phyloP scores from a whole-genome alignment of 2,888 invertebrate species.

The Brachypterus glaber region DNA sequence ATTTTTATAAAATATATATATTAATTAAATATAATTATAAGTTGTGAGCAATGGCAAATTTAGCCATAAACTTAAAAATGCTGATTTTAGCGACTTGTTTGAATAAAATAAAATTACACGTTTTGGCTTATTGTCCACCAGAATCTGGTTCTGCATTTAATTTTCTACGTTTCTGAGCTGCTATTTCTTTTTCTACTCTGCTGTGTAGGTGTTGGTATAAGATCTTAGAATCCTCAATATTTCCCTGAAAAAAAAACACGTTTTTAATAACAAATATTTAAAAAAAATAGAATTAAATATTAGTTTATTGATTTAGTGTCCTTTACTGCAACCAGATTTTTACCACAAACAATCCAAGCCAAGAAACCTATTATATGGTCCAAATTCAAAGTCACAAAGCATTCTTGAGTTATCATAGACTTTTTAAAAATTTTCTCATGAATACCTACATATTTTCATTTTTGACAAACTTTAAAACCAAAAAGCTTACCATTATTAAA shows the following conservation, averaged over 20 bases:
- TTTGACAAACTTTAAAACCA: no score
- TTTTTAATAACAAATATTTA: neutral
- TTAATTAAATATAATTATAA: no score
- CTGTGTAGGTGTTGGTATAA: slow-evolving; percentile 53
- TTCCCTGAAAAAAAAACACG: slow-evolving; percentile 42
- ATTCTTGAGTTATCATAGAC: no score
- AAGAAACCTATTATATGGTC: no score
- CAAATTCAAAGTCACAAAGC: no score
- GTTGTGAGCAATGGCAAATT: no score
- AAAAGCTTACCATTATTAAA: slow-evolving; percentile 72
- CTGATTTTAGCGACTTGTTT: no score
- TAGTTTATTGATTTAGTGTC: neutral
- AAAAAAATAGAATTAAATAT: neutral
- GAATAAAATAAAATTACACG: no score
- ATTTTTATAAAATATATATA: slow-evolving; percentile 2
- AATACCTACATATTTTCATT: no score
- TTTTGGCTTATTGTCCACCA: slow-evolving; percentile 10
- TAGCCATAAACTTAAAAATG: no score
- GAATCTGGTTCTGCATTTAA: slow-evolving; percentile 8
- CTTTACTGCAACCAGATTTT: no score
- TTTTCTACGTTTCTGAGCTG: slow-evolving; percentile 31
- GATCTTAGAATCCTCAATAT: slow-evolving; percentile 59
- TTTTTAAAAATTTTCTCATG: neutral
- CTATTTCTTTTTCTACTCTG: slow-evolving; percentile 44
- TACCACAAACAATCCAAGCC: no score